These are phyloP conservation scores for Smittia sp. DNA, from an alignment of 2,888 invertebrate genomes.

Conservation along the genomic window DNA sequence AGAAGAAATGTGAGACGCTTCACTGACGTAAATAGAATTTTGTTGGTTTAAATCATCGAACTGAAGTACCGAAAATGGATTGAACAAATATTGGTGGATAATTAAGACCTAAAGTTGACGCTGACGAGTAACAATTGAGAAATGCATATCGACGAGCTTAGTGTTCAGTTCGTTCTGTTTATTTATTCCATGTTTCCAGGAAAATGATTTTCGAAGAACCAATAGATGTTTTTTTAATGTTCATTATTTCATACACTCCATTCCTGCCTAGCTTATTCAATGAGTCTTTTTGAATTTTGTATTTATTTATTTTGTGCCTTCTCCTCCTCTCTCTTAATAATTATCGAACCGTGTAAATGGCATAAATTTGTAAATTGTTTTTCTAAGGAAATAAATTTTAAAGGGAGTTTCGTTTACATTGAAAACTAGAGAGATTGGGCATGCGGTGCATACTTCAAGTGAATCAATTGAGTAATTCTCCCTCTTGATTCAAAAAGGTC, in stretches of 20 bases:
- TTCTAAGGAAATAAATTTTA: constrained; percentile 17
- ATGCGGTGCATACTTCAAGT: background rate
- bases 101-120: constrained; percentile 15
- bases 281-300: constrained; percentile 10
- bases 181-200: constrained; percentile 29
- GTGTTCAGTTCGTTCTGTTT: constrained; percentile 22
- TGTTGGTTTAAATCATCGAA: background rate
- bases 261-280: background rate
- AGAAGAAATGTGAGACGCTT: background rate
- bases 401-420: no score
- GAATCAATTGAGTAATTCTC: background rate
- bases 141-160: constrained; percentile 18
- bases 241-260: constrained; percentile 22
- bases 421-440: background rate
- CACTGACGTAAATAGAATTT: background rate
- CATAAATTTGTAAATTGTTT: constrained; percentile 6
- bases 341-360: constrained; percentile 25
- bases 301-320: constrained; percentile 20
- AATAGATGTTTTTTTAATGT: constrained; percentile 11
- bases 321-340: background rate
- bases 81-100: constrained; percentile 38
- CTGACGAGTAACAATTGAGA: constrained; percentile 25
- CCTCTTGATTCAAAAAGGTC: background rate
- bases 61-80: constrained; percentile 24
- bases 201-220: background rate